A percentile compares a stretch with the other conserved stretches of the same genome.
Conservation (phyloP, 2,113 vertebrate species). For the Epinephelus moara region DNA sequence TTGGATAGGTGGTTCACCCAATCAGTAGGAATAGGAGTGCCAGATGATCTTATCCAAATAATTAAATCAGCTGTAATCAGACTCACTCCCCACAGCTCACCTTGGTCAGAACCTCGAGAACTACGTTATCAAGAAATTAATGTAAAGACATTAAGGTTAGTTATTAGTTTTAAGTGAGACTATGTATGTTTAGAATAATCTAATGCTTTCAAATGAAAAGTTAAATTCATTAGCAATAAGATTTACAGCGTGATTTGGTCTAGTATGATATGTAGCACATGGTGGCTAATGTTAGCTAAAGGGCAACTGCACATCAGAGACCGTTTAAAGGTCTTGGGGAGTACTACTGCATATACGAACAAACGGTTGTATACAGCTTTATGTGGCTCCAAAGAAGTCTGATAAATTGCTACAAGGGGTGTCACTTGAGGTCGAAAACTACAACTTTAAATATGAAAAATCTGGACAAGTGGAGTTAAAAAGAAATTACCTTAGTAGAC, state of each 20-base stretch:
- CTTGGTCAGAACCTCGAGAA: slow-evolving; percentile 15
- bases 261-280: background rate
- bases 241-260: background rate
- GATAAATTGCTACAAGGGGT: background rate
- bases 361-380: background rate
- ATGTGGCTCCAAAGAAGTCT: background rate
- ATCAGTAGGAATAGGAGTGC: slow-evolving; percentile 55
- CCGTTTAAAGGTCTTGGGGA: background rate
- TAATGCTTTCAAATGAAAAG: background rate
- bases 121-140: slow-evolving; percentile 19
- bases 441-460: background rate
- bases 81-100: slow-evolving; percentile 8
- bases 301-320: background rate
- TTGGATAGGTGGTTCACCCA: slow-evolving; percentile 59
- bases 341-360: background rate
- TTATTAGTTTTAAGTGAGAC: background rate
- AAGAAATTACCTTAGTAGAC: background rate
- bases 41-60: slow-evolving; percentile 61
- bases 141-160: background rate
- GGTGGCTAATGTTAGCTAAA: background rate
- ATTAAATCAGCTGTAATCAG: slow-evolving; percentile 58
- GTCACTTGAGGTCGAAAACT: background rate
- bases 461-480: background rate
- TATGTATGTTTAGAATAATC: background rate
- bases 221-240: background rate